These are phyloP conservation scores for Tachycineta bicolor DNA, from an alignment of 2,113 vertebrate genomes.

Conservation along the genomic window DNA sequence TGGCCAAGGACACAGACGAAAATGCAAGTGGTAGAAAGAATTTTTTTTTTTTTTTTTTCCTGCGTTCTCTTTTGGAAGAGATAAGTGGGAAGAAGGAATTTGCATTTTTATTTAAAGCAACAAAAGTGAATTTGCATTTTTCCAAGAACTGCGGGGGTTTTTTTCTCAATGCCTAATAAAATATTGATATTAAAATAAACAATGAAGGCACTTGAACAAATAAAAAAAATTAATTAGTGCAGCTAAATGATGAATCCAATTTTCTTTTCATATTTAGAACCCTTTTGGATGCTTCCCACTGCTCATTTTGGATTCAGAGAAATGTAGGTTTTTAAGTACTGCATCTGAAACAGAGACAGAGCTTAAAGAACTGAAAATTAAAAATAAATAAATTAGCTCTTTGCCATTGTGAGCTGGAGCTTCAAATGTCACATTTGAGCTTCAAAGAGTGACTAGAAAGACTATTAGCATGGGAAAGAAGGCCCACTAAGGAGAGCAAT, in stretches of 20 bases:
- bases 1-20: not conserved
- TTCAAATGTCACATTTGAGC: conserved; percentile 4
- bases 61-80: conserved; percentile 42
- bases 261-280: conserved; percentile 53
- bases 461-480: not conserved
- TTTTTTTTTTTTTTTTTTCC: not conserved
- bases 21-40: not conserved
- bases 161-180: conserved; percentile 66
- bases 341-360: not conserved
- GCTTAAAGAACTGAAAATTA: conserved; percentile 23
- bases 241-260: conserved; percentile 46
- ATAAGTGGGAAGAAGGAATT: conserved; percentile 64
- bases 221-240: conserved; percentile 62
- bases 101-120: conserved; percentile 74
- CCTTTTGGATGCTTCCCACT: conserved; percentile 14
- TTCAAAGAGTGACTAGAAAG: not conserved
- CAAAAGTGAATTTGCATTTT: conserved; percentile 69
- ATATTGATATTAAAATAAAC: conserved; percentile 68
- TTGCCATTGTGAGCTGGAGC: not conserved
- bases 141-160: conserved; percentile 51
- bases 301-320: conserved; percentile 31
- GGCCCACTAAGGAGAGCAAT: not conserved
- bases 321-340: conserved; percentile 9
- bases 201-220: conserved; percentile 49
- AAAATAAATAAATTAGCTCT: conserved; percentile 39